phyloP scores from a whole-genome alignment of 2,797 vertebrate genomes.

The Pelodytes ibericus region DNA sequence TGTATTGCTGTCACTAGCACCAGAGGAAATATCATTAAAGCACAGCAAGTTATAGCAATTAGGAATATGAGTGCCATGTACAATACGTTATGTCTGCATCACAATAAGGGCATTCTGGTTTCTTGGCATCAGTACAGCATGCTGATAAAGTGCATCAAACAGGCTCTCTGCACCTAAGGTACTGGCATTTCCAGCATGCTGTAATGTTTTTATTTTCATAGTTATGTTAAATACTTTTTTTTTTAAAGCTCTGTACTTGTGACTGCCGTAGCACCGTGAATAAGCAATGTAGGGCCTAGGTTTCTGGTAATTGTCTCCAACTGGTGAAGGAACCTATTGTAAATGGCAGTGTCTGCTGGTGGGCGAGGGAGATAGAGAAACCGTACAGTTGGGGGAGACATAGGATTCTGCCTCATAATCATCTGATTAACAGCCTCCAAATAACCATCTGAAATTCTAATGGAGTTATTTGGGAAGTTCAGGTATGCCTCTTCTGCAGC shows the following conservation, averaged over 20 bases:
- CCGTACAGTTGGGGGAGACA: slow-evolving; percentile 74
- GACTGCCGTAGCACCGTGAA: slow-evolving; percentile 88
- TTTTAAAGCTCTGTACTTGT: slow-evolving; percentile 87
- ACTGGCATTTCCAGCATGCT: neutral
- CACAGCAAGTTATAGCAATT: neutral
- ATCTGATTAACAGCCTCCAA: slow-evolving; percentile 82
- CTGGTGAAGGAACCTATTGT: slow-evolving; percentile 80
- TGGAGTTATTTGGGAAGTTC: slow-evolving; percentile 79
- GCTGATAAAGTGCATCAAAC: slow-evolving; percentile 1
- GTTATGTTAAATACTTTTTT: neutral
- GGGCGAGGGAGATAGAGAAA: slow-evolving; percentile 89
- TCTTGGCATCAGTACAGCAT: neutral
- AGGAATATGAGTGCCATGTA: neutral
- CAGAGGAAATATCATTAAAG: neutral
- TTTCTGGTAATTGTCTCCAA: slow-evolving; percentile 82
- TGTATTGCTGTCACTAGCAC: neutral
- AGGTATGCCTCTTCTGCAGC: slow-evolving; percentile 65
- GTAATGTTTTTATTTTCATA: neutral
- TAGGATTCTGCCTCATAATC: slow-evolving; percentile 73
- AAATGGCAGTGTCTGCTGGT: slow-evolving; percentile 81
- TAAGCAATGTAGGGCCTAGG: slow-evolving; percentile 87
- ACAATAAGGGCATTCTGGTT: slow-evolving; percentile 31
- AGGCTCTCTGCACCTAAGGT: neutral
- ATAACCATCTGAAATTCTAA: slow-evolving; percentile 81
- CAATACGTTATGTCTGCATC: accelerated